phyloP scores from a whole-genome alignment of 2,888 invertebrate species.

The Melipona beecheii region DNA sequence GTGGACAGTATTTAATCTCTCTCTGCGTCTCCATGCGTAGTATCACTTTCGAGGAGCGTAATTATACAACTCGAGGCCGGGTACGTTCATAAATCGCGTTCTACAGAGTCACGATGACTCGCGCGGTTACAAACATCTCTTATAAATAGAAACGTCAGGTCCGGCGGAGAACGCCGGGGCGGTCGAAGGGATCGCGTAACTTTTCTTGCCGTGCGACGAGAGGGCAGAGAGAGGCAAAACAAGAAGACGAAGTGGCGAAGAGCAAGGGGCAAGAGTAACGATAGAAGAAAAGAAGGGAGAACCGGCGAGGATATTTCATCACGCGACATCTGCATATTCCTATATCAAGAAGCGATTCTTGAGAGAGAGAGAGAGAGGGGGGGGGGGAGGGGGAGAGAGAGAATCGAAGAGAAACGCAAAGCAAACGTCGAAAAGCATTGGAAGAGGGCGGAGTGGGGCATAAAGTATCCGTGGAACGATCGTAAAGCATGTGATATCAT shows the following conservation, averaged over 20 bases:
- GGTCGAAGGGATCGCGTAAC: conserved; percentile 35
- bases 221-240: conserved; percentile 40
- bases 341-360: conserved; percentile 68
- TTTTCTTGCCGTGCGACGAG: conserved; percentile 10
- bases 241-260: conserved; percentile 28
- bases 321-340: conserved; percentile 74
- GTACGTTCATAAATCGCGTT: conserved; percentile 4
- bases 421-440: conserved; percentile 63
- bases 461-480: conserved; percentile 78
- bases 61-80: conserved; percentile 24
- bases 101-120: background rate
- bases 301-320: conserved; percentile 74
- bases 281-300: conserved; percentile 42
- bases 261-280: conserved; percentile 42
- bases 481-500: conserved; percentile 81
- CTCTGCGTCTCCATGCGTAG: conserved; percentile 6
- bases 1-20: background rate
- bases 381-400: conserved; percentile 30
- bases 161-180: conserved; percentile 9
- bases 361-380: conserved; percentile 23
- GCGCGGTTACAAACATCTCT: conserved; percentile 10
- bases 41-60: conserved; percentile 13
- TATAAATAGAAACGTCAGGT: conserved; percentile 52
- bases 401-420: conserved; percentile 67
- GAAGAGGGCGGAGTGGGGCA: conserved; percentile 70